Percentiles rank a stretch among this genome's conserved stretches.
These are phyloP conservation scores for Noctuana brunneofusca DNA, from an alignment of 2,888 invertebrate genomes.

Conservation along the genomic window DNA sequence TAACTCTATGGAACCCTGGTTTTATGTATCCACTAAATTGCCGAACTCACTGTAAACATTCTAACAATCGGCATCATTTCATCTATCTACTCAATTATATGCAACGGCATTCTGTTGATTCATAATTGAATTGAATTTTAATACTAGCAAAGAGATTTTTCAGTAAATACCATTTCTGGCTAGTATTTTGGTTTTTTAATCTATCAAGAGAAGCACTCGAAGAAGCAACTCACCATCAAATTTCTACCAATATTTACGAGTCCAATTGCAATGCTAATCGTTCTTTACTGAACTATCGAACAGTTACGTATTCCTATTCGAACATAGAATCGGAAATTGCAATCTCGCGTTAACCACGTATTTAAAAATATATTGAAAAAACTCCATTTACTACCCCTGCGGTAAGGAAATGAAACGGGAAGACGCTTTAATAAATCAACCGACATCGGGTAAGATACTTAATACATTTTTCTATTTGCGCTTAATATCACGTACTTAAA, in stretches of 20 bases:
- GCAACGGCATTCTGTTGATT: constrained; percentile 12
- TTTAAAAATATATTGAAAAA: constrained; percentile 31
- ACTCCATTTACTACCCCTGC: constrained; percentile 32
- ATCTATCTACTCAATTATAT: constrained; percentile 13
- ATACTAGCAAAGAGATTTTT: not conserved
- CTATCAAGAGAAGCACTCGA: too few species aligned
- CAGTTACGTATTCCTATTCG: constrained; percentile 19
- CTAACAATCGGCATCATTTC: constrained; percentile 15
- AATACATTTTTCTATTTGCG: constrained; percentile 28
- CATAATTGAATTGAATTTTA: constrained; percentile 18
- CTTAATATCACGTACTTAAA: not conserved
- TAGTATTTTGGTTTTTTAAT: too few species aligned
- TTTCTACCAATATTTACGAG: too few species aligned
- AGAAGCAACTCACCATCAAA: too few species aligned
- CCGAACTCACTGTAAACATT: constrained; percentile 21
- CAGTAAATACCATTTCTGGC: not conserved
- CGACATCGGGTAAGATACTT: constrained; percentile 27
- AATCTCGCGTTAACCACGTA: constrained; percentile 16
- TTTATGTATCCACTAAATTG: constrained; percentile 26
- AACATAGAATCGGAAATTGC: constrained; percentile 17
- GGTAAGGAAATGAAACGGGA: constrained; percentile 34
- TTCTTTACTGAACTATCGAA: not conserved
- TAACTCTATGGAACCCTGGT: constrained; percentile 23
- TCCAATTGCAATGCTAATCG: constrained; percentile 15
- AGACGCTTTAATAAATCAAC: constrained; percentile 26